Evolutionary conservation across 2,113 vertebrate genomes (phyloP), one percentile per base, ranked within the genome.

Genomic region (Siniperca knerii): DNA sequence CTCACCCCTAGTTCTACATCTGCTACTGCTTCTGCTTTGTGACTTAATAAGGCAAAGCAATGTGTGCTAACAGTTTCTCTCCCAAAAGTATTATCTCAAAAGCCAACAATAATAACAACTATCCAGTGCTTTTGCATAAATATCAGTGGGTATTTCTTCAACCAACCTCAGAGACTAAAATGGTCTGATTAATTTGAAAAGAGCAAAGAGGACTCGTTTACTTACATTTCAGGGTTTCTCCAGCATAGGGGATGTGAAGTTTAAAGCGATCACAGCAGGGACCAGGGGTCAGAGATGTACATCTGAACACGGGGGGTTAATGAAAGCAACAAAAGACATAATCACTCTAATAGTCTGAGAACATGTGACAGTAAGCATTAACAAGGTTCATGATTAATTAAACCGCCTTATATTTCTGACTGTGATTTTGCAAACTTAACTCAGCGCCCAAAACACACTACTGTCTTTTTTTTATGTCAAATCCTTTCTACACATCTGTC

Each of bases 161-260:
- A 33, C 52, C 16, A 82, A 25, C 42, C 20, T 25, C 54, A 58
- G 20, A 68, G 18, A 33, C 44, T 68, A 12, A 55, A 52, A n/a
- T 54, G 21, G 8, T 62, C 0, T 29, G 18, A 57, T 40, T 58
- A 0, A 12, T 62, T 10, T 68, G 46, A 87, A 66, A 69, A 66
- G 18, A 4, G 5, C 61, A 62, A 44, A 79, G 1, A 42, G 12
- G 46, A 48, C 16, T 64, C 9, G 4, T 70, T 35, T 75, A 86
- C 98, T 97, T 95, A 99, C 98, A 99, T 96, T 99, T 99, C 57
- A 99, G 96, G 11, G 97, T 99, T 93, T 99, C 98, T 94, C 98
- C 98, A 79, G 98, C 98, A 75, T 99, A 99, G 2, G 98, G 98
- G 82, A 99, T 99, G 92, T 99, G 98, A 44, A 99, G 96, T 75